Percentiles rank a stretch among this genome's conserved stretches.
phyloP scores from a whole-genome alignment of 2,797 vertebrate genomes.

The Rhabdomys pumilio region DNA sequence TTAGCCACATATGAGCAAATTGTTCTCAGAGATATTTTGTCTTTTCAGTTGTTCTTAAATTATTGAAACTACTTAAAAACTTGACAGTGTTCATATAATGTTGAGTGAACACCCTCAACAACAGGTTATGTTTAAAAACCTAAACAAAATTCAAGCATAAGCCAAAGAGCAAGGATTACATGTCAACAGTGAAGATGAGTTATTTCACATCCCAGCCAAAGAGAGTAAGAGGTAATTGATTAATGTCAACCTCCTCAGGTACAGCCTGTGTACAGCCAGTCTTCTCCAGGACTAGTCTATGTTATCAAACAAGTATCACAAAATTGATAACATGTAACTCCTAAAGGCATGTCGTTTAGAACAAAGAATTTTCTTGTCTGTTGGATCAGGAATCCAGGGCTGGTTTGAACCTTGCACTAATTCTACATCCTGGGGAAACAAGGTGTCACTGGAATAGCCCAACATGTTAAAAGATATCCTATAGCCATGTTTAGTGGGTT shows the following conservation, averaged over 20 bases:
- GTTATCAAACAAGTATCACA: neutral
- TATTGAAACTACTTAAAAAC: neutral
- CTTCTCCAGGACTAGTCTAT: neutral
- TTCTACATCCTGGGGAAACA: neutral
- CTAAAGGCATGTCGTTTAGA: neutral
- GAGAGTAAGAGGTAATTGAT: neutral
- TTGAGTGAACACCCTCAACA: neutral
- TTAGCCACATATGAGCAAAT: neutral
- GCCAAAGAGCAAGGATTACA: neutral
- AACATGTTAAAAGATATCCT: neutral
- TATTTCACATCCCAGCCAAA: neutral
- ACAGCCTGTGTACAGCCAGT: neutral
- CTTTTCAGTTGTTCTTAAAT: neutral
- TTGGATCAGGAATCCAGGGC: neutral
- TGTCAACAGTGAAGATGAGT: neutral
- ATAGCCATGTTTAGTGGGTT: neutral
- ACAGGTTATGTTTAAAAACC: neutral
- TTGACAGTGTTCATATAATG: neutral
- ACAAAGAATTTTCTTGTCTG: neutral
- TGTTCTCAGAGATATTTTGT: neutral
- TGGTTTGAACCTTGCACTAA: neutral
- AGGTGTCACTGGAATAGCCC: neutral
- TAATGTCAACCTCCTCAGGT: neutral
- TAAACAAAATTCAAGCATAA: conserved; percentile 22
- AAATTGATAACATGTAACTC: neutral